These are phyloP conservation scores for Agrotis segetum DNA, from an alignment of 2,888 invertebrate species.

Conservation along the genomic window DNA sequence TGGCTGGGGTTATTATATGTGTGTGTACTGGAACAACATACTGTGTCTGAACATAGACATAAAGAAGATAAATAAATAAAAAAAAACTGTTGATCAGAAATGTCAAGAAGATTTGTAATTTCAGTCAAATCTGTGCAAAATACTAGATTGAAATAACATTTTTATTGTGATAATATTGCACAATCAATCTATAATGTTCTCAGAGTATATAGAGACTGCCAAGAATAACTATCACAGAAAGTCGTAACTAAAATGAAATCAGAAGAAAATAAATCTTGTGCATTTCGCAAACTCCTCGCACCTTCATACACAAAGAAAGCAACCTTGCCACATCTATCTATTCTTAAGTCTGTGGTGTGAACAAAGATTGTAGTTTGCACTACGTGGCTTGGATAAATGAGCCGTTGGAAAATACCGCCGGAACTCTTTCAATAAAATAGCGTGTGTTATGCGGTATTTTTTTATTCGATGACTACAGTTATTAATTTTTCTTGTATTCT, in stretches of 20 bases:
- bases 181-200: neutral
- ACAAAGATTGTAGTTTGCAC: slow-evolving; percentile 39
- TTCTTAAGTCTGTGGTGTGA: slow-evolving; percentile 4
- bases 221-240: neutral
- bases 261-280: neutral
- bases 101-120: neutral
- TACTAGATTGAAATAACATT: neutral
- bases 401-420: slow-evolving; percentile 11
- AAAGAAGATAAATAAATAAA: neutral
- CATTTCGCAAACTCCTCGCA: neutral
- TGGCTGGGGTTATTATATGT: slow-evolving; percentile 24
- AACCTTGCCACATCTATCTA: slow-evolving; percentile 1
- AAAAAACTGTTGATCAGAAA: neutral
- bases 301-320: neutral
- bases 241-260: neutral
- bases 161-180: neutral
- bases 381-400: slow-evolving; percentile 41
- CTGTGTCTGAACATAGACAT: slow-evolving; percentile 19
- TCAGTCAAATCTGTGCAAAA: neutral
- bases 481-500: neutral
- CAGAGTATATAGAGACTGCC: too few relatives aligned
- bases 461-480: neutral
- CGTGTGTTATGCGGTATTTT: neutral
- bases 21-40: slow-evolving; percentile 22
- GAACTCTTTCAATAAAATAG: slow-evolving; percentile 8